phyloP scores from a whole-genome alignment of 2,797 vertebrate genomes.

The Bradypus variegatus region DNA sequence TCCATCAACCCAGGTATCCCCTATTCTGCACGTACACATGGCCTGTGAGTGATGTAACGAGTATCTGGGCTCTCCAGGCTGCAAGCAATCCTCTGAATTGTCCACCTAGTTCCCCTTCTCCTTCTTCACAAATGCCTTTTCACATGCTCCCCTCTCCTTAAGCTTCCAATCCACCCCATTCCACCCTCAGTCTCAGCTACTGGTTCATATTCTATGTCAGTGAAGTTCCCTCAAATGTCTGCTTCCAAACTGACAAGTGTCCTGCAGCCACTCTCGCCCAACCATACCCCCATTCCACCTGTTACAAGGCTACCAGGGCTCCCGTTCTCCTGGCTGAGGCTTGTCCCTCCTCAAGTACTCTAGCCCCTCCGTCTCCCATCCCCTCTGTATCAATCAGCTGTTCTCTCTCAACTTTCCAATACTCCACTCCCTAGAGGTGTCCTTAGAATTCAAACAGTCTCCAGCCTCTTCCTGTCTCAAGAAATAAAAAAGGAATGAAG shows the following conservation, averaged over 20 bases:
- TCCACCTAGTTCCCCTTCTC: not conserved
- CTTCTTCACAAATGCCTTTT: not conserved
- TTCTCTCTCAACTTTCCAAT: not conserved
- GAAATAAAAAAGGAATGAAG: not conserved
- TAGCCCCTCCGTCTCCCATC: not conserved
- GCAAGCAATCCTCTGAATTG: too few species aligned
- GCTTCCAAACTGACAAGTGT: not conserved
- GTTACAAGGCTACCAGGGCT: too few species aligned
- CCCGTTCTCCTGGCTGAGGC: not conserved
- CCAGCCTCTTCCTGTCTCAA: not conserved
- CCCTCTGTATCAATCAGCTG: not conserved
- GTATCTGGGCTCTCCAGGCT: not conserved
- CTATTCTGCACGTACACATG: not conserved
- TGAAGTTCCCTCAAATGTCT: not conserved
- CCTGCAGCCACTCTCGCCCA: not conserved
- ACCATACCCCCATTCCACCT: too few species aligned
- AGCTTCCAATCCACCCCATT: not conserved
- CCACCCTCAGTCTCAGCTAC: not conserved
- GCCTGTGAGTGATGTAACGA: not conserved
- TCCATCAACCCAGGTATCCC: not conserved
- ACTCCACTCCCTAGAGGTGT: not conserved
- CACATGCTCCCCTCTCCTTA: not conserved
- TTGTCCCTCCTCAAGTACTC: not conserved
- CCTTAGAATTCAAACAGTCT: not conserved
- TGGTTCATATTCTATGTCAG: not conserved